Conservation (phyloP, 2,888 invertebrate genomes). For the Tiliacea citrago region DNA sequence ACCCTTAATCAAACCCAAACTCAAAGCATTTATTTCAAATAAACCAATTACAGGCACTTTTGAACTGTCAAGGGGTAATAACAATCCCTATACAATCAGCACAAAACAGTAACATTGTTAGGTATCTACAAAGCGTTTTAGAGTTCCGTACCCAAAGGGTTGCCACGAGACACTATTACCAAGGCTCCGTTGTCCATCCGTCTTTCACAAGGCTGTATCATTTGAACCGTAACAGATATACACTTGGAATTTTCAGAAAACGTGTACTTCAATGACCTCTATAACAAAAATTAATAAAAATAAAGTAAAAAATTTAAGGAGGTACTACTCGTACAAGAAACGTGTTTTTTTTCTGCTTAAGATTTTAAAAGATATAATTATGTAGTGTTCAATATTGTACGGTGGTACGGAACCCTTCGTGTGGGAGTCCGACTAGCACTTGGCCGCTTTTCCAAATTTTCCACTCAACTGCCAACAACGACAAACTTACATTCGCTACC, state of each 20-base stretch:
- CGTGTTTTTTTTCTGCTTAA: neutral
- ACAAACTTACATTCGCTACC: conserved; percentile 46
- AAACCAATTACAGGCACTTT: too few species aligned
- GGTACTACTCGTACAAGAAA: neutral
- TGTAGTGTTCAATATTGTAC: neutral
- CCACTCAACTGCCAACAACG: conserved; percentile 42
- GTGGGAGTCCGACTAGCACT: neutral
- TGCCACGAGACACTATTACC: neutral
- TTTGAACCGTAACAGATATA: too few species aligned
- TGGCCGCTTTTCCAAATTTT: conserved; percentile 20
- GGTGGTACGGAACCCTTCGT: neutral
- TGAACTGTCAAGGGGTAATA: too few species aligned
- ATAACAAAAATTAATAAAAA: too few species aligned
- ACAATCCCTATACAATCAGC: conserved; percentile 5
- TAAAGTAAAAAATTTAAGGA: too few species aligned
- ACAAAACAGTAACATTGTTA: neutral
- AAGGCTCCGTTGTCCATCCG: neutral
- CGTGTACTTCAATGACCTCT: too few species aligned
- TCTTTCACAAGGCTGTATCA: neutral
- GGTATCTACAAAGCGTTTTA: conserved; percentile 12
- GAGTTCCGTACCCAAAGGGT: neutral
- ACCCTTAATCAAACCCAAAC: too few species aligned
- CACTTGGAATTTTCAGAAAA: too few species aligned
- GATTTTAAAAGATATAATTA: neutral
- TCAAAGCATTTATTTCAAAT: too few species aligned